These are phyloP conservation scores for Solenopsis fugax DNA, from an alignment of 1,140 invertebrate genomes.

Conservation along the genomic window DNA sequence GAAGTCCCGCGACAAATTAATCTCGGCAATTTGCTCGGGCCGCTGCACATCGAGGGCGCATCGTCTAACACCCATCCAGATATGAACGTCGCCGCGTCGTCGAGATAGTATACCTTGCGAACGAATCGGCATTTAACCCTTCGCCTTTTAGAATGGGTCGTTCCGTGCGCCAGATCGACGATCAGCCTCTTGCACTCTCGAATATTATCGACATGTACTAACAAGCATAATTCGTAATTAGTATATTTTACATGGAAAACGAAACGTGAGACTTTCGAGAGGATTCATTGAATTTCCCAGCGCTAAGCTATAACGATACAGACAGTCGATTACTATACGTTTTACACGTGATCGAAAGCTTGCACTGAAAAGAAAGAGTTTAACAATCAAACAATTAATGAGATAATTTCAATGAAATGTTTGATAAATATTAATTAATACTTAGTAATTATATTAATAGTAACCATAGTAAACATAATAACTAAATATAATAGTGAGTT, in stretches of 20 bases:
- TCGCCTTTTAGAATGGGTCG: not conserved
- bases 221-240: too few species aligned
- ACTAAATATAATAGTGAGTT: too few species aligned
- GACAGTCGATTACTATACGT: not conserved
- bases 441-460: too few species aligned
- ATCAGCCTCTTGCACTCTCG: not conserved
- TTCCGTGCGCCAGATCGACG: not conserved
- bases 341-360: not conserved
- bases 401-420: too few species aligned
- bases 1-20: slow-evolving; percentile 52
- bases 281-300: slow-evolving; percentile 11
- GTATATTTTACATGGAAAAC: not conserved
- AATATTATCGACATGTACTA: not conserved
- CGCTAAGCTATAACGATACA: not conserved
- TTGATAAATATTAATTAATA: too few species aligned
- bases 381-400: too few species aligned
- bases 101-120: not conserved
- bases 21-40: slow-evolving; percentile 11
- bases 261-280: not conserved
- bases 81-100: not conserved
- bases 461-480: too few species aligned
- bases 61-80: not conserved
- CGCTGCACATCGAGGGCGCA: not conserved
- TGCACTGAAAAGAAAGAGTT: not conserved
- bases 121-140: slow-evolving; percentile 2